These are phyloP conservation scores for Apis mellifera DNA, from an alignment of 1,140 invertebrate species.

Conservation along the genomic window Amel_HAv3.1 CM009946.2:6082501-6083000, in stretches of 20 bases:
- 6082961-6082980: constrained; percentile 14
- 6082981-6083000: constrained; percentile 11
- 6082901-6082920: constrained; percentile 35
- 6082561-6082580: no score
- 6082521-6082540: no score
- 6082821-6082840: constrained; percentile 37
- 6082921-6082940: constrained; percentile 29
- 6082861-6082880: constrained; percentile 53
- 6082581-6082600: no score
- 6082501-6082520: no score
- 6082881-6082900: constrained; percentile 54
- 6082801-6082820: constrained; percentile 54
- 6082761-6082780: not conserved
- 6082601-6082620: no score
- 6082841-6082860: constrained; percentile 66
- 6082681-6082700: not conserved
- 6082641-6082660: not conserved
- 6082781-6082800: constrained; percentile 35
- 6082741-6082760: not conserved
- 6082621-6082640: no score
- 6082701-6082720: constrained; percentile 47
- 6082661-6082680: not conserved
- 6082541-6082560: no score
- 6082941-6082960: constrained; percentile 23
- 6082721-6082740: constrained; percentile 65